Percentiles rank a stretch among this genome's conserved stretches.
Evolutionary conservation across 2,113 vertebrate genomes (phyloP).

Genomic region (Rhegmatorhina hoffmannsi): DNA sequence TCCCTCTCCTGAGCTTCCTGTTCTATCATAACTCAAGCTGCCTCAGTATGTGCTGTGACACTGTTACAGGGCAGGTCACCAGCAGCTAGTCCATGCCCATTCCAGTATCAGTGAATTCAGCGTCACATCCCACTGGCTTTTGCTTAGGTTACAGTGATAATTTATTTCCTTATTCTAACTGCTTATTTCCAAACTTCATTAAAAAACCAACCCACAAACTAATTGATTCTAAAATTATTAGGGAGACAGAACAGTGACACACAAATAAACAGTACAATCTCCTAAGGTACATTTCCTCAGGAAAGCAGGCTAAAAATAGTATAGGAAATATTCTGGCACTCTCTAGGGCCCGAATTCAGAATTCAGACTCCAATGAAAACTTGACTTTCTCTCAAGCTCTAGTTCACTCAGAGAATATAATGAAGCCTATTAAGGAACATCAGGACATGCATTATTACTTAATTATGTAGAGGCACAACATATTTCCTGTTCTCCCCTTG

Average conservation of each 20-base stretch:
- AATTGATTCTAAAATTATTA: not conserved
- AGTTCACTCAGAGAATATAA: constrained; percentile 21
- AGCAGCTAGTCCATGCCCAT: not conserved
- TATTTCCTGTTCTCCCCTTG: constrained; percentile 28
- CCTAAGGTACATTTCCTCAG: not conserved
- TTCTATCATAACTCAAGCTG: not conserved
- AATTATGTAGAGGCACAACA: constrained; percentile 20
- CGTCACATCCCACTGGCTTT: not conserved
- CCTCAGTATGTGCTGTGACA: not conserved
- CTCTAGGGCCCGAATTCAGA: constrained; percentile 19
- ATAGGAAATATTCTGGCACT: constrained; percentile 10
- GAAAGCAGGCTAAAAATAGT: constrained; percentile 36
- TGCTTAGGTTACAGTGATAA: not conserved
- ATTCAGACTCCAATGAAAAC: not conserved
- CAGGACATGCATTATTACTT: constrained; percentile 34
- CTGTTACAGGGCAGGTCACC: not conserved
- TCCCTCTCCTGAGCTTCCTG: not conserved
- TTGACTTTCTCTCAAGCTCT: constrained; percentile 25
- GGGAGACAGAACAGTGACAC: not conserved
- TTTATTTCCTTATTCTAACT: not conserved
- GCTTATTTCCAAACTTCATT: not conserved
- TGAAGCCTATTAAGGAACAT: constrained; percentile 31
- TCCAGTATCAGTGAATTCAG: not conserved
- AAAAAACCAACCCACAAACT: not conserved
- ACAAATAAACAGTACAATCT: not conserved